Evolutionary conservation across 2,888 invertebrate genomes (phyloP), one percentile per base, ranked within the genome.

Genomic region (Oscheius sp.): DNA sequence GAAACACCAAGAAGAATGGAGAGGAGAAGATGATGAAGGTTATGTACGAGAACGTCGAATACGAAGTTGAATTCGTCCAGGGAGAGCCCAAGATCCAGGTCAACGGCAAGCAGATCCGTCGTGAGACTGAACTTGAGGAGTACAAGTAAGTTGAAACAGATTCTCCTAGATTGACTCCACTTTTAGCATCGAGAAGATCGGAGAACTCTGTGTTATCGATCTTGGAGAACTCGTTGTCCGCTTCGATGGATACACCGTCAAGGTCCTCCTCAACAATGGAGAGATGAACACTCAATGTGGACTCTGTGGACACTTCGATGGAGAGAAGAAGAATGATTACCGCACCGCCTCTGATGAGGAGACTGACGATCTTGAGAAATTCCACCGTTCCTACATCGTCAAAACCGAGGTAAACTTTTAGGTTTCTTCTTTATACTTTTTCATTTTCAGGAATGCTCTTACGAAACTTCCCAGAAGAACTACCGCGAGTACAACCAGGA

Each of bases 241-340:
- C 33, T 84, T 84, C 71, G 79, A 82, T 68, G 81, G 83, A 51
- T 71, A 71, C 69, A 68, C 73, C 62, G 72, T 71, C 66, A 72
- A 74, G 74, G 71, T 82, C 68, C 72, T 73, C 62, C 45, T 81
- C 38, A 62, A 68, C 28, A 67, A 68, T 36, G n/a, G 65, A 17
- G 77, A 74, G 73, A 70, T 73, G 68, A 70, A 77, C 73, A 59
- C 61, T 24, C 81, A 81, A 45, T 85, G 85, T 71, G 85, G 85
- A 62, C 77, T 85, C 47, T 85, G 85, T 72, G 85, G 83, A 63
- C 78, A 83, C 75, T 81, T 72, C 68, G 80, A 85, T 56, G 77
- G 70, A 57, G 77, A 81, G 70, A 59, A 44, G 45, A 67, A 59
- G 56, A 75, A 81, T 69, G 82, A 84, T 47, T 77, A 80, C 77